These are phyloP conservation scores for Apodemus sylvaticus DNA, from an alignment of 2,113 vertebrate species.

Conservation along the genomic window DNA sequence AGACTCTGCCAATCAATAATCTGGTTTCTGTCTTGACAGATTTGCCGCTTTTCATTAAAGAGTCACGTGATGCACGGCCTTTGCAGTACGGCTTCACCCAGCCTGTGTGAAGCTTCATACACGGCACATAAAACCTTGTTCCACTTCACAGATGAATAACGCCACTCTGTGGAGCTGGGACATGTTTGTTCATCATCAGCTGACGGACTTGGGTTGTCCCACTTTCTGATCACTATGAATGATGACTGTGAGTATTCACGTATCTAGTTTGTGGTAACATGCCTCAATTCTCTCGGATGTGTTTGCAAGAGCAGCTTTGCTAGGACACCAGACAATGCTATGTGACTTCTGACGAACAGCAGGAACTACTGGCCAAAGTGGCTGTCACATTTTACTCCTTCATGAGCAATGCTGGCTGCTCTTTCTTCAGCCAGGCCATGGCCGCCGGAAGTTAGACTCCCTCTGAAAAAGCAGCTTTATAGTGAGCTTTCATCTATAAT, in stretches of 20 bases:
- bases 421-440: neutral
- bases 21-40: neutral
- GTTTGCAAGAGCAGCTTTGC: neutral
- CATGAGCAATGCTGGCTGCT: neutral
- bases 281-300: neutral
- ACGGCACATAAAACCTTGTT: neutral
- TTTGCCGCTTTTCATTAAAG: neutral
- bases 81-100: neutral
- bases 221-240: conserved; percentile 19
- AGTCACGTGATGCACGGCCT: neutral
- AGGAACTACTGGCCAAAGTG: neutral
- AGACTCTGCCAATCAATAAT: neutral
- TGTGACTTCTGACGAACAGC: neutral
- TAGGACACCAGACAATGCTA: neutral
- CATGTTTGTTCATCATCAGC: neutral
- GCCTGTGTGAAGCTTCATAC: neutral
- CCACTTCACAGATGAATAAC: neutral
- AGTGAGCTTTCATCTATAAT: neutral
- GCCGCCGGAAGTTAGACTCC: neutral
- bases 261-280: neutral
- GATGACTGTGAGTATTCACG: conserved; percentile 13
- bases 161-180: neutral
- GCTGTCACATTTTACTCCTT: neutral
- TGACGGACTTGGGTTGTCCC: neutral
- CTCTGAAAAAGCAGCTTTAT: neutral